phyloP scores from a whole-genome alignment of 2,888 invertebrate genomes.

The Rotaria sp. region DNA sequence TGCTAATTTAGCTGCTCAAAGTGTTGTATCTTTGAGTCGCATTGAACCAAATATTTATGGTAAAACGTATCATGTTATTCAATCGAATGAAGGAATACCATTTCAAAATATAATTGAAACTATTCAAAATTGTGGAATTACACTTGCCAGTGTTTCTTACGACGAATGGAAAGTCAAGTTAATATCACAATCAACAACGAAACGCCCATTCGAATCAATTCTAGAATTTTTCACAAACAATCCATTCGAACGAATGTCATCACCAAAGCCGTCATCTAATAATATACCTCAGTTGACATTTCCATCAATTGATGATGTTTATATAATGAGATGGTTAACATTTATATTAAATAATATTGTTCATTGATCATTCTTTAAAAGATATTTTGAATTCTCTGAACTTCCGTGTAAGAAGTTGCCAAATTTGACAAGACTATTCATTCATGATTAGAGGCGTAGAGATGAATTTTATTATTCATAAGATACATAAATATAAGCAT shows the following conservation, averaged over 20 bases:
- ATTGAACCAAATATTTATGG: neutral
- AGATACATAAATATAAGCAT: too few species aligned
- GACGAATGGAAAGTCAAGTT: neutral
- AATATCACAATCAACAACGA: neutral
- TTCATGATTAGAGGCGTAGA: too few species aligned
- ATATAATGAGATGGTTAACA: neutral
- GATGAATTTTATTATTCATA: too few species aligned
- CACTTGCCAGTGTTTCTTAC: neutral
- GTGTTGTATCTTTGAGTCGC: neutral
- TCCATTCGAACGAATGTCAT: neutral
- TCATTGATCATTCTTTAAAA: neutral
- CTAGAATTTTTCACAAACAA: neutral
- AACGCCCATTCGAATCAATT: neutral
- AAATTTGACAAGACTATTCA: too few species aligned
- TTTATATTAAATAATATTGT: slow-evolving; percentile 4
- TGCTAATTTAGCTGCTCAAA: neutral
- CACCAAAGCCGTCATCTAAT: neutral
- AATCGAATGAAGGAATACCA: neutral
- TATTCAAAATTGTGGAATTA: neutral
- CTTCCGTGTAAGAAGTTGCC: too few species aligned
- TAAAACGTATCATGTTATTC: neutral
- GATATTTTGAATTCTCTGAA: too few species aligned
- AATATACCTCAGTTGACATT: neutral
- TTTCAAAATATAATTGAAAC: neutral
- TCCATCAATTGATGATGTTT: neutral